Conservation (phyloP, 2,888 invertebrate species). For the Trachelus tabidus region DNA sequence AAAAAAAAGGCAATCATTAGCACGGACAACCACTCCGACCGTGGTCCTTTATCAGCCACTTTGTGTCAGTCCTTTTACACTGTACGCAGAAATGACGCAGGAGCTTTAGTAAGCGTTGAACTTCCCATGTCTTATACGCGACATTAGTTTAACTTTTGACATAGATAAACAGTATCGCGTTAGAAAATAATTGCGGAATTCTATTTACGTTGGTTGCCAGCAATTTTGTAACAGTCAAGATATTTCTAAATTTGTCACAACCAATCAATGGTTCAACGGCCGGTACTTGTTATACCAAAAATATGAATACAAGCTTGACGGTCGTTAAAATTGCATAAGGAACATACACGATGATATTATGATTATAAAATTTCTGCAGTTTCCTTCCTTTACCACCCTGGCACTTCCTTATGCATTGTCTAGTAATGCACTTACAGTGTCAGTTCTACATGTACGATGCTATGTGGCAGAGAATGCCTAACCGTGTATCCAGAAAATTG, state of each 20-base stretch:
- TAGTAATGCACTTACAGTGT: not conserved
- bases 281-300: not conserved
- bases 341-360: not conserved
- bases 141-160: not conserved
- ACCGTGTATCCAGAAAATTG: not conserved
- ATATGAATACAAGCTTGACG: not conserved
- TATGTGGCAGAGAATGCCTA: not conserved
- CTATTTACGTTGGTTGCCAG: not conserved
- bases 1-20: too few relatives aligned
- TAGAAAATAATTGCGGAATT: not conserved
- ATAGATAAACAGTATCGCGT: not conserved
- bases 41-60: too few relatives aligned
- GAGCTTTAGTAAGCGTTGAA: not conserved
- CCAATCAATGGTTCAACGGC: not conserved
- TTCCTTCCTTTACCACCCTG: not conserved
- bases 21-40: too few relatives aligned
- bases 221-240: not conserved
- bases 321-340: not conserved
- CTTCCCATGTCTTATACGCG: not conserved
- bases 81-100: not conserved
- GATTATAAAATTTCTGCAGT: not conserved
- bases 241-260: not conserved
- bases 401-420: not conserved
- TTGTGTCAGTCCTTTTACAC: not conserved
- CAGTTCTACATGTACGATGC: not conserved